Conservation (phyloP, 2,113 vertebrate species). For the Brevimyrus niger region DNA sequence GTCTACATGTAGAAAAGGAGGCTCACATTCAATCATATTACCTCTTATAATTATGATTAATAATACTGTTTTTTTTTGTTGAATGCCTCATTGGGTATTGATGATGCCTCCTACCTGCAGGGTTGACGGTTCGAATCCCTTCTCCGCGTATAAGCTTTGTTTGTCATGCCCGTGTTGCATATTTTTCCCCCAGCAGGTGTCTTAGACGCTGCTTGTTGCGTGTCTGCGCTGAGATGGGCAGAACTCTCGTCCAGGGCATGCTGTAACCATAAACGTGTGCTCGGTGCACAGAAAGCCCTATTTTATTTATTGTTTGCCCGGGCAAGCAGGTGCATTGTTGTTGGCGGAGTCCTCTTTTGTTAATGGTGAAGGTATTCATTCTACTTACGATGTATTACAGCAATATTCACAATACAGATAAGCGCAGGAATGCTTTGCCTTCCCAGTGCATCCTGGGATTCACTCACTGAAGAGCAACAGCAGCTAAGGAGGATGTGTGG, state of each 20-base stretch:
- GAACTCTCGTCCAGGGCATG: neutral
- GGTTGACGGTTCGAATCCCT: neutral
- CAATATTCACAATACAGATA: neutral
- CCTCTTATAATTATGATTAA: neutral
- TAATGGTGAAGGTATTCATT: neutral
- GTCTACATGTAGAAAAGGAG: neutral
- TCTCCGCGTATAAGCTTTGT: neutral
- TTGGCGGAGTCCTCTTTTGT: neutral
- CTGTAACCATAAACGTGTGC: neutral
- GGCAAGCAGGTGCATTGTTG: neutral
- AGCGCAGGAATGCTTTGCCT: neutral
- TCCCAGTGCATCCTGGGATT: neutral
- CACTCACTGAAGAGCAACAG: neutral
- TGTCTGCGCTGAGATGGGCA: neutral
- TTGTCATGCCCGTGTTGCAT: neutral
- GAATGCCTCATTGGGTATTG: neutral
- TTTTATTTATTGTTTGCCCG: neutral
- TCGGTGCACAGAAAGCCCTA: neutral
- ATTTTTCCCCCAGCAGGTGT: neutral
- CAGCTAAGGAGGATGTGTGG: neutral
- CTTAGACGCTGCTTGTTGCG: neutral
- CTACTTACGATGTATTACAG: neutral
- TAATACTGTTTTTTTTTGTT: neutral
- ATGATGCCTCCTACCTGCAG: neutral
- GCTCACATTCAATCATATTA: neutral